Evolutionary conservation across 2,113 vertebrate species (phyloP), one percentile per base, ranked within the genome.

Genomic region (Eleginops maclovinus): DNA sequence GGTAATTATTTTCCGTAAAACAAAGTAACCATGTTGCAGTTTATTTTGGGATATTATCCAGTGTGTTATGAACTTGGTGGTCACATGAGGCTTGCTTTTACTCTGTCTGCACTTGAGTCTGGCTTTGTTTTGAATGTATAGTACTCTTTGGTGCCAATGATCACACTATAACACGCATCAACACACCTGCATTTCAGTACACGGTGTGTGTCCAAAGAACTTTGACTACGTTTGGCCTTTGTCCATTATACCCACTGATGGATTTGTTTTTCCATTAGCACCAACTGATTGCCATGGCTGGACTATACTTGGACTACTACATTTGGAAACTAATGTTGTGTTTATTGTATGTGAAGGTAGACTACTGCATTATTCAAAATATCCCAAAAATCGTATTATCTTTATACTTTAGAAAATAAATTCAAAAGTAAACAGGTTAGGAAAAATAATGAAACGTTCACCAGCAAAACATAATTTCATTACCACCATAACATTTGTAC

Each of bases 151-250:
- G 63, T 79, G 47, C 77, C 53, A 85, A 60, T 92, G 87, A 91
- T 89, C 84, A 84, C 77, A 71, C 82, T 81, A 91, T 92, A 83
- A 90, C 89, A 93, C 75, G 87, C 89, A 82, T 84, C 84, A 88
- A 72, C 82, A 90, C 83, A 81, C 85, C 71, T 79, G 77, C 49
- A 88, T 89, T 91, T 91, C 83, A 62, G 54, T 78, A 83, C 47
- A 79, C 61, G 50, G 71, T 88, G 87, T 86, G 89, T 89, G 83
- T 87, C 86, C 83, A 83, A 75, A 82, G 68, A 89, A 77, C 82
- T 83, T 84, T 84, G 85, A 87, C 87, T 86, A 49, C 43, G 53
- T 76, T 84, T 86, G 78, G 80, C 75, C 82, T 77, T 82, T 86
- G 71, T 76, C 73, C 74, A 85, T 77, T 89, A 77, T 69, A 24